Evolutionary conservation across 2,113 vertebrate genomes (phyloP).

Genomic region (Dasyornis broadbenti): DNA sequence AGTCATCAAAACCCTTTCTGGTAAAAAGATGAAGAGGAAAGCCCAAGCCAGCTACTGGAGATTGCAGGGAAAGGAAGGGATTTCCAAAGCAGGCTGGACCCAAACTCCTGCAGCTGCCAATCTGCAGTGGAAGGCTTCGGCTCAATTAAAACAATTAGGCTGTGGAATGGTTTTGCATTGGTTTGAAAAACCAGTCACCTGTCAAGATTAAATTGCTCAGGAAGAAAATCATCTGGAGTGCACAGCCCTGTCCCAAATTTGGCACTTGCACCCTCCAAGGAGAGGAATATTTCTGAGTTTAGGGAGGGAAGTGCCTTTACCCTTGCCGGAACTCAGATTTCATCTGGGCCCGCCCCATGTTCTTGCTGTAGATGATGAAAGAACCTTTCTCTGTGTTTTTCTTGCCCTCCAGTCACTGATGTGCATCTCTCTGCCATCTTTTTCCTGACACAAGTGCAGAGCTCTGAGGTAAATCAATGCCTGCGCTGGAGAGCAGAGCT

Average conservation of each 20-base stretch:
- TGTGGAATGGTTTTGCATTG: not conserved
- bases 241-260: not conserved
- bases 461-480: not conserved
- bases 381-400: not conserved
- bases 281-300: not conserved
- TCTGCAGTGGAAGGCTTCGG: not conserved
- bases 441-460: not conserved
- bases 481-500: not conserved
- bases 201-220: not conserved
- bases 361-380: not conserved
- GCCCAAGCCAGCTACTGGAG: not conserved
- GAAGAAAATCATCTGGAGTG: not conserved
- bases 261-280: not conserved
- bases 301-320: not conserved
- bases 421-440: not conserved
- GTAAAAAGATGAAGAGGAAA: not conserved
- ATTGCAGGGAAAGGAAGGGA: not conserved
- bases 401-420: not conserved
- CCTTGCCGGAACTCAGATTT: fast-evolving
- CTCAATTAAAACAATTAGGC: not conserved
- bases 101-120: not conserved
- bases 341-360: not conserved
- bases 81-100: not conserved
- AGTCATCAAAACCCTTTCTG: not conserved
- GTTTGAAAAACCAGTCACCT: not conserved